A percentile compares a stretch with the other conserved stretches of the same genome.
phyloP scores from a whole-genome alignment of 2,113 vertebrate species.

The Rhinoderma darwinii region DNA sequence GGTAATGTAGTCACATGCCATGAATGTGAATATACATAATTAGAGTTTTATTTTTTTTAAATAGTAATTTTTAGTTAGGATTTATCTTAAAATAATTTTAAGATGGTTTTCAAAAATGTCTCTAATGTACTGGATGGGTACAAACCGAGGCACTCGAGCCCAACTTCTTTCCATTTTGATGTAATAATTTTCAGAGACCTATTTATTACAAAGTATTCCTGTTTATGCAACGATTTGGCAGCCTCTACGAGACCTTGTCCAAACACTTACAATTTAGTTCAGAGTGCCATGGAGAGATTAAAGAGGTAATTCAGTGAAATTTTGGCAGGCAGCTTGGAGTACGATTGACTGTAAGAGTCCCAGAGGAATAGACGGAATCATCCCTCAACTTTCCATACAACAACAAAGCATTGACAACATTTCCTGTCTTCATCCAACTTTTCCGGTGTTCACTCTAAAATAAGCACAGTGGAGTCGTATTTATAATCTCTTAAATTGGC shows the following conservation, averaged over 20 bases:
- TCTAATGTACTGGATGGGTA: background rate
- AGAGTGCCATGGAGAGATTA: conserved; percentile 47
- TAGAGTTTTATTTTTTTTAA: background rate
- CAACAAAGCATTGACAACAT: conserved; percentile 12
- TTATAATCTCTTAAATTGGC: background rate
- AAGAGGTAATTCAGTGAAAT: conserved; percentile 51
- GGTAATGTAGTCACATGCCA: background rate
- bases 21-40: conserved; percentile 5
- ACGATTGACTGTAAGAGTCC: conserved; percentile 42
- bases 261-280: conserved; percentile 46
- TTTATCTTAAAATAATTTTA: conserved; percentile 29
- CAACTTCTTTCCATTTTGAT: conserved; percentile 44
- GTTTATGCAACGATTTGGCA: conserved; percentile 50
- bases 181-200: conserved; percentile 42
- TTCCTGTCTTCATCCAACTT: conserved; percentile 24
- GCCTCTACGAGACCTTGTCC: conserved; percentile 32
- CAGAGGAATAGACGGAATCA: conserved; percentile 31
- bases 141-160: background rate
- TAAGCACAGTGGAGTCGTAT: background rate
- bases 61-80: background rate
- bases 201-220: conserved; percentile 41
- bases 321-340: conserved; percentile 40
- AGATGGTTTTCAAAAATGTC: background rate
- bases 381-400: conserved; percentile 18
- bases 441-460: conserved; percentile 26